Percentiles rank a stretch among this genome's conserved stretches.
phyloP scores from a whole-genome alignment of 2,888 invertebrate species.

The Drosophila colorata region DNA sequence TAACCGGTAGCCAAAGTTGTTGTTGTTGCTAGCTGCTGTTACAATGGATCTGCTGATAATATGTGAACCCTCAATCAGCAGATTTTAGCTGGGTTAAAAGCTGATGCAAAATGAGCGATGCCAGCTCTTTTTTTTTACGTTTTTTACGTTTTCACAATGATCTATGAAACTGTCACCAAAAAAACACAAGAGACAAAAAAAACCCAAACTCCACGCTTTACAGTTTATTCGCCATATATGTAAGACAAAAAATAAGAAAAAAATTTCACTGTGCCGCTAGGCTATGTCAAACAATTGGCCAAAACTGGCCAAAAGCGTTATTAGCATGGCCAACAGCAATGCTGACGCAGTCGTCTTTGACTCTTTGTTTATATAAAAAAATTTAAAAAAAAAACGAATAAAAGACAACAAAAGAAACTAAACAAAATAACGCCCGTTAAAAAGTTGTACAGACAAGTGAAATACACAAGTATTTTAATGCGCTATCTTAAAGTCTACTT shows the following conservation, averaged over 20 bases:
- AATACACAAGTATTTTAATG: slow-evolving; percentile 50
- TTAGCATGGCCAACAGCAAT: slow-evolving; percentile 62
- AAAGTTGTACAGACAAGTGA: slow-evolving; percentile 75
- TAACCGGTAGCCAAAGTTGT: slow-evolving; percentile 60
- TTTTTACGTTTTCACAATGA: slow-evolving; percentile 42
- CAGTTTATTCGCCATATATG: slow-evolving; percentile 17
- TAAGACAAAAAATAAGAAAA: slow-evolving; percentile 27
- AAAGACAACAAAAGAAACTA: slow-evolving; percentile 31
- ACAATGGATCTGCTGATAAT: slow-evolving; percentile 41
- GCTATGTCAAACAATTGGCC: slow-evolving; percentile 71
- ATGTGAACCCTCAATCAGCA: slow-evolving; percentile 28
- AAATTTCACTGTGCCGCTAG: slow-evolving; percentile 68
- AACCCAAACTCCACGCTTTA: slow-evolving; percentile 24
- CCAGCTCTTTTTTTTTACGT: background rate
- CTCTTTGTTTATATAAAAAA: slow-evolving; percentile 68
- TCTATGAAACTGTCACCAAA: slow-evolving; percentile 70
- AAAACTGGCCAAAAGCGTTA: slow-evolving; percentile 64
- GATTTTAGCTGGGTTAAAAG: slow-evolving; percentile 9
- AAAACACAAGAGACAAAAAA: slow-evolving; percentile 20
- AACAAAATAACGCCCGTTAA: slow-evolving; percentile 51
- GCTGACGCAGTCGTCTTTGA: slow-evolving; percentile 46
- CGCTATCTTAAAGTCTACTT: slow-evolving; percentile 3
- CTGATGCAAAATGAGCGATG: slow-evolving; percentile 27
- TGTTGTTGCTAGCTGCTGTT: slow-evolving; percentile 14
- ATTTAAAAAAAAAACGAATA: slow-evolving; percentile 24